Evolutionary conservation across 2,797 vertebrate genomes (phyloP), one percentile per base, ranked within the genome.

Genomic region (Odontamblyopus lacepedii): DNA sequence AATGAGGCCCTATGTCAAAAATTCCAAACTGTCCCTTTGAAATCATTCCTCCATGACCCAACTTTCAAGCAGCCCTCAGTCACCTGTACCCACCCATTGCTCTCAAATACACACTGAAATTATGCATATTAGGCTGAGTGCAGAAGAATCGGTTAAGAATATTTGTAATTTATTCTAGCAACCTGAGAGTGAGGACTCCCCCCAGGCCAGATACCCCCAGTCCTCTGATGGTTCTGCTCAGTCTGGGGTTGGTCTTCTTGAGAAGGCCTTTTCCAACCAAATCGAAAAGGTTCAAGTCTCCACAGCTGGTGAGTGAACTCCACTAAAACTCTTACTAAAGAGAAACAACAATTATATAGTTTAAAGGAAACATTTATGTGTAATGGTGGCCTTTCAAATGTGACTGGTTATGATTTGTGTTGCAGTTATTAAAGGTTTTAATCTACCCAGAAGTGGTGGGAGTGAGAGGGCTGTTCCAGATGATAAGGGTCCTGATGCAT

Each of bases 111-210:
- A 13, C 12, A 48, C 44, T 48, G 16, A 48, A 48, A 48, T 48
- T 1, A 48, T 48, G 2, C 12, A 48, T 48, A 48, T 48, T 48
- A 48, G 44, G 12, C 13, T 48, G 41, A 44, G 41, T 44, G 41
- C 35, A 38, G 8, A 38, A 38, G 7, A 44, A 44, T 44, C 11
- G 4, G 41, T 13, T 44, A 3, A 48, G 44, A 77, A 74, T 71
- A 16, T 67, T 27, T 71, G 27, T 5, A 78, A 57, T 3, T 60
- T 51, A 12, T 78, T 82, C 70, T 23, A 93, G 92, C 86, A 94
- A 80, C 91, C 92, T 57, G 88, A 93, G 72, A 89, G 76, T 63
- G 92, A 93, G 79, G 92, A 94, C 74, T 70, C 78, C 57, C 89
- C 89, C 0, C 91, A 93, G 82, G 91, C 92, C 15, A 83, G 85